Evolutionary conservation across 2,797 vertebrate genomes (phyloP).

Genomic region (Ceryle rudis): DNA sequence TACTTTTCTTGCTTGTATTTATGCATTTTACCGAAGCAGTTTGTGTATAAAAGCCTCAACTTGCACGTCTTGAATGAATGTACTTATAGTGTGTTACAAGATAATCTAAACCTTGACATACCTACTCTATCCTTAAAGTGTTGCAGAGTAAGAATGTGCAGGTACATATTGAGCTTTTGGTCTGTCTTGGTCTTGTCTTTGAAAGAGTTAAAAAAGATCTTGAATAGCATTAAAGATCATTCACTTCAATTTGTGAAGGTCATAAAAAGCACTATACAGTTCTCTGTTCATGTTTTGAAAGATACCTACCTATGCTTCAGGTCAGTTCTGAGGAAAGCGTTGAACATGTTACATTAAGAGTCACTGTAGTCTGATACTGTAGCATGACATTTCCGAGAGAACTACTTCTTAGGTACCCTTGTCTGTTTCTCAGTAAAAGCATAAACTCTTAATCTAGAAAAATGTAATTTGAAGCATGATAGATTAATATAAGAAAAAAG

Average conservation of each 20-base stretch:
- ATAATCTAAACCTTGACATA: not conserved
- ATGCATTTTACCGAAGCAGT: not conserved
- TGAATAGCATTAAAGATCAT: not conserved
- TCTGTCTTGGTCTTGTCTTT: not conserved
- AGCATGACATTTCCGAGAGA: not conserved
- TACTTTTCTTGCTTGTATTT: not conserved
- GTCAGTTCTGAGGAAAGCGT: not conserved
- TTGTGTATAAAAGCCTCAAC: not conserved
- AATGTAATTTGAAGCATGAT: not conserved
- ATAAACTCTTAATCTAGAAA: not conserved
- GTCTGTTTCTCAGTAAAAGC: not conserved
- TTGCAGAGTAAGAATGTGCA: not conserved
- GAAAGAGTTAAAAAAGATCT: not conserved
- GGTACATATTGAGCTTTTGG: not conserved
- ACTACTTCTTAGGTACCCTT: not conserved
- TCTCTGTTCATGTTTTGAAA: not conserved
- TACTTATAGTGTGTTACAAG: not conserved
- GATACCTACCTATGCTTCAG: not conserved
- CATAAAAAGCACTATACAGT: not conserved
- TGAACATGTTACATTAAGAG: not conserved
- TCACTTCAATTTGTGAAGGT: not conserved
- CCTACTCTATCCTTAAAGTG: not conserved
- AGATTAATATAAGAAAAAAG: not conserved
- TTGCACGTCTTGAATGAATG: not conserved
- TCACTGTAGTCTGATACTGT: not conserved